Percentiles rank a stretch among this genome's conserved stretches.
Conservation (phyloP, 64 coral and sea anemone genomes). For the Stichodactyla helianthus region DNA sequence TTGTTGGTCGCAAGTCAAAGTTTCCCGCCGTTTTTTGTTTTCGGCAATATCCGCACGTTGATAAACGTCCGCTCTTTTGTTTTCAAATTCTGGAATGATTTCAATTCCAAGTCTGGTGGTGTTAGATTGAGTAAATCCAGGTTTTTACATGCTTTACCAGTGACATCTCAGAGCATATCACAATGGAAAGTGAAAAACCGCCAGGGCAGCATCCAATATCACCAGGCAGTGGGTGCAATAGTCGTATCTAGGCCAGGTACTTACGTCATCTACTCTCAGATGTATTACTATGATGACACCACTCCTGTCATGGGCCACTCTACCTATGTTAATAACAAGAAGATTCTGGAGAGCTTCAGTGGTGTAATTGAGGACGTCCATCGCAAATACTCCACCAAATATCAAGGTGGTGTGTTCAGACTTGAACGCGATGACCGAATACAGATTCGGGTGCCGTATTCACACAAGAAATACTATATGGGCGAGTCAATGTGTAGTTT, state of each 20-base stretch:
- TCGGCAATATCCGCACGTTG: too few species aligned
- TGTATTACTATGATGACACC: slow-evolving; percentile 62
- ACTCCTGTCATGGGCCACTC: slow-evolving; percentile 40
- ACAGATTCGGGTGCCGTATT: slow-evolving; percentile 48
- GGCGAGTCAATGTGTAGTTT: not conserved
- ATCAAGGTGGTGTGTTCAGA: slow-evolving; percentile 70
- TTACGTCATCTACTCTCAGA: slow-evolving; percentile 86
- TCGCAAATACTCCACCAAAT: slow-evolving; percentile 56
- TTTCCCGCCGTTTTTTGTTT: not conserved
- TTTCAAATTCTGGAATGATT: too few species aligned
- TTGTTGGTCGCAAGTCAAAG: not conserved
- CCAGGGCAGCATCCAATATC: slow-evolving; percentile 46
- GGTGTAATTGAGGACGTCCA: not conserved
- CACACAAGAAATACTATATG: not conserved
- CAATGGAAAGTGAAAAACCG: slow-evolving; percentile 33
- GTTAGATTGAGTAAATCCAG: not conserved
- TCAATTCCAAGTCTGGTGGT: not conserved
- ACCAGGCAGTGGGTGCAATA: slow-evolving; percentile 28
- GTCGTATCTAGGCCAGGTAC: slow-evolving; percentile 28
- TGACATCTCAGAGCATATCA: not conserved
- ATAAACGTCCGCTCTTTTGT: not conserved
- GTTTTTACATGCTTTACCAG: slow-evolving; percentile 23
- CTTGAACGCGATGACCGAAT: slow-evolving; percentile 20
- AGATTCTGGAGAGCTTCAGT: slow-evolving; percentile 59
- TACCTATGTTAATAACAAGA: slow-evolving; percentile 59